phyloP scores from a whole-genome alignment of 2,797 vertebrate species.

The Enteromius paludinosus region DNA sequence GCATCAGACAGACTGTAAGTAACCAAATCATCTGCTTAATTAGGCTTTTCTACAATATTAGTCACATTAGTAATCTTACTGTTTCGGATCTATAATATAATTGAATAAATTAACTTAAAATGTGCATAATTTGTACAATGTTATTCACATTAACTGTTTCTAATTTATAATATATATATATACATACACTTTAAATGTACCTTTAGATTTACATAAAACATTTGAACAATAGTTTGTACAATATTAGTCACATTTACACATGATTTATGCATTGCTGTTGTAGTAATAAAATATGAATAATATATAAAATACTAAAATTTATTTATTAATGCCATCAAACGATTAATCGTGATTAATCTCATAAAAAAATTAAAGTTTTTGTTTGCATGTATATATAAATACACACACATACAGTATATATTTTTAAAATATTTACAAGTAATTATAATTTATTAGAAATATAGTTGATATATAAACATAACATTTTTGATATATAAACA shows the following conservation, averaged over 20 bases:
- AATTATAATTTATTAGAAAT: no score
- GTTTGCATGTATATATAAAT: no score
- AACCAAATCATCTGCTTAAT: background rate
- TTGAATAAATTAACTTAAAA: background rate
- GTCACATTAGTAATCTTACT: background rate
- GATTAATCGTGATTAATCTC: no score
- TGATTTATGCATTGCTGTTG: background rate
- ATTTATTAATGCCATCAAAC: background rate
- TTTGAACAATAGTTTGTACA: background rate
- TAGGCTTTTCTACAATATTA: background rate
- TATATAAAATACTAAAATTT: background rate
- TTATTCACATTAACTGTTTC: background rate
- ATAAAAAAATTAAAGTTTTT: no score
- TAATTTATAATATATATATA: background rate
- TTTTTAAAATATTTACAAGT: no score
- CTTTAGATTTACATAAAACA: background rate
- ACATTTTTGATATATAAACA: no score
- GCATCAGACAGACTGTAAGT: constrained; percentile 36
- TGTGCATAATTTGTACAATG: background rate
- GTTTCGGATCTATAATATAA: background rate
- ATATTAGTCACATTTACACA: background rate
- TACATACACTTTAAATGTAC: no score
- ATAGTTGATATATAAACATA: no score
- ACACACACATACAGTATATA: no score
- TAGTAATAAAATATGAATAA: background rate